Base-by-base conservation (phyloP, 2,888 invertebrate species). In the Dolichomitus sp. region DNA sequence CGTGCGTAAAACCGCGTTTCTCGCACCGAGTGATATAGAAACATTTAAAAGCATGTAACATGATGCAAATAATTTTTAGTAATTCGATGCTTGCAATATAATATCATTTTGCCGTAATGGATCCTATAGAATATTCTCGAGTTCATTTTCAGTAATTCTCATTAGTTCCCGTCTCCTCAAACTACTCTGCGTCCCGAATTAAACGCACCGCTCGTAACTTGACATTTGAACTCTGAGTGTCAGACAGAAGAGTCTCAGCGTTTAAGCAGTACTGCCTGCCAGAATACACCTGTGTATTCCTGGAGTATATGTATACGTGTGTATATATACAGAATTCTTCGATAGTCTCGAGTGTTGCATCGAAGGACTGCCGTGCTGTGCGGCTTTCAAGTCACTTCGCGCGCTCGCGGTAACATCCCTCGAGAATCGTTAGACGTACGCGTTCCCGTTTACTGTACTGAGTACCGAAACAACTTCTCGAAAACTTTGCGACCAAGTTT, bases 401-500 rank as follows among this genome's bases (percentile, higher is more conserved):
- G 54, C 63, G 61, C 48, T 65, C 61, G n/a, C 37, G 69, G 23
- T 59, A 76, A 76, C 72, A 72, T 83, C 80, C 76, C 80, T 63
- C 63, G 83, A 80, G 83, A 76, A 80, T 63, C 76, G 68, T 76
- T 80, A 73, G 76, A 69, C 61, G 66, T 65, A 74, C 65, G 65
- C 63, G 54, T 52, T 30, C 6, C 23, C 37, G 57, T 19, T 54
- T n/a, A 48, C 57, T 52, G 52, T 30, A 40, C n/a, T n/a, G 48
- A 40, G 52, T 27, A 19, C 40, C 76, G 50, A 65, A 76, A 66
- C 81, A 61, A 69, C 72, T 81, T 72, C 50, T 14, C 52, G 68
- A 73, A 81, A 81, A 77, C 77, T 72, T 72, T 57, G 45, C 33
- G 66, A 37, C 76, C 73, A 75, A 75, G 69, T 80, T 70, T 75